phyloP scores from a whole-genome alignment of 2,113 vertebrate species.

The Casuarius casuarius region DNA sequence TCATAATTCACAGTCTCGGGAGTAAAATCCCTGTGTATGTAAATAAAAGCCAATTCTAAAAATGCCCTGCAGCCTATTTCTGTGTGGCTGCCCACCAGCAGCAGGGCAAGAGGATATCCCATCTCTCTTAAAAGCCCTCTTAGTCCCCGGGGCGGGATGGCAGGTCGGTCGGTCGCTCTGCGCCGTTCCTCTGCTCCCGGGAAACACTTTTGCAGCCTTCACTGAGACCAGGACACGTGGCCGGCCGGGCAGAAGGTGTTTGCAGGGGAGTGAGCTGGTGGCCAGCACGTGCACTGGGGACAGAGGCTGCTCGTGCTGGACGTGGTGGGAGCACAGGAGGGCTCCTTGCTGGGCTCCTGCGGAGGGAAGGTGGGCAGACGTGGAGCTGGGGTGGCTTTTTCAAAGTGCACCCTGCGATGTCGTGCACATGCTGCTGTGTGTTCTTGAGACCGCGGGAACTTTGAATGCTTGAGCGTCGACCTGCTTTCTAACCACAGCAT shows the following conservation, averaged over 20 bases:
- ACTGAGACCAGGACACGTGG: too few species aligned
- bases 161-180: too few species aligned
- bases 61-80: neutral
- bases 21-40: accelerated
- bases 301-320: neutral
- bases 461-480: neutral
- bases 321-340: neutral
- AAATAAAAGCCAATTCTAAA: neutral
- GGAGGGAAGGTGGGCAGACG: neutral
- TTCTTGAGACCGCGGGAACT: neutral
- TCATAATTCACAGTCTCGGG: neutral
- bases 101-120: neutral
- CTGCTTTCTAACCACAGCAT: accelerated
- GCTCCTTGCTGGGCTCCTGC: neutral
- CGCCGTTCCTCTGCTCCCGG: neutral
- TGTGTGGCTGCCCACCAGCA: neutral
- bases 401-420: neutral
- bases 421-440: neutral
- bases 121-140: neutral
- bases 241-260: too few species aligned
- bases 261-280: neutral
- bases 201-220: neutral
- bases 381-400: neutral
- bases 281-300: too few species aligned
- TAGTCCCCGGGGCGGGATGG: neutral